Percentiles rank a stretch among this genome's conserved stretches.
These are phyloP conservation scores for Pomacea canaliculata DNA, from an alignment of 2,888 invertebrate species.

Conservation along the genomic window DNA sequence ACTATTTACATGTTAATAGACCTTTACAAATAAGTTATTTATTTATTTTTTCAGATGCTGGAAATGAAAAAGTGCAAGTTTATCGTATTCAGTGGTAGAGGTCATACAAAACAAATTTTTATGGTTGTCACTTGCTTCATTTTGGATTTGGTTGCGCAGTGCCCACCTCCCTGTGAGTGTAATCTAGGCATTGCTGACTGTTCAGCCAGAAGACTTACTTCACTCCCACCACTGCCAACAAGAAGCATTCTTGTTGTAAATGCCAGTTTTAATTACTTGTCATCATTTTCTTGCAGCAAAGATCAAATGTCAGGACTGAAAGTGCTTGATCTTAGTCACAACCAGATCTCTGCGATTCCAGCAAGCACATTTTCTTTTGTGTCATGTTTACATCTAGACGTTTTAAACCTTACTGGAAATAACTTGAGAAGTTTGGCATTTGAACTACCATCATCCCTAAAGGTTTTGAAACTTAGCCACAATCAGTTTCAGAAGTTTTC, in stretches of 20 bases:
- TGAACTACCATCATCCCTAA: constrained; percentile 20
- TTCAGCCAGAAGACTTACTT: constrained; percentile 4
- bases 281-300: background rate
- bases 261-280: constrained; percentile 24
- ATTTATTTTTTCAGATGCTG: no score
- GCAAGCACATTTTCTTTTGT: background rate
- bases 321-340: constrained; percentile 24
- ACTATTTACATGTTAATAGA: no score
- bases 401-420: constrained; percentile 37
- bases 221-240: constrained; percentile 2
- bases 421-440: constrained; percentile 24
- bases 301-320: background rate
- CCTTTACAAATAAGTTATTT: no score
- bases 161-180: constrained; percentile 15
- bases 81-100: no score
- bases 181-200: constrained; percentile 15
- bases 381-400: constrained; percentile 2
- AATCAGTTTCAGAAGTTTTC: constrained; percentile 24
- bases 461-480: constrained; percentile 20
- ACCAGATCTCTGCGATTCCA: constrained; percentile 16
- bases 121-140: background rate
- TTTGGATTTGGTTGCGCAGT: background rate
- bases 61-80: no score
- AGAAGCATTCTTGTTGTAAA: constrained; percentile 6
- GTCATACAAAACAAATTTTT: no score